Evolutionary conservation across 1,140 invertebrate genomes (phyloP).

Genomic region (Popillia japonica): DNA sequence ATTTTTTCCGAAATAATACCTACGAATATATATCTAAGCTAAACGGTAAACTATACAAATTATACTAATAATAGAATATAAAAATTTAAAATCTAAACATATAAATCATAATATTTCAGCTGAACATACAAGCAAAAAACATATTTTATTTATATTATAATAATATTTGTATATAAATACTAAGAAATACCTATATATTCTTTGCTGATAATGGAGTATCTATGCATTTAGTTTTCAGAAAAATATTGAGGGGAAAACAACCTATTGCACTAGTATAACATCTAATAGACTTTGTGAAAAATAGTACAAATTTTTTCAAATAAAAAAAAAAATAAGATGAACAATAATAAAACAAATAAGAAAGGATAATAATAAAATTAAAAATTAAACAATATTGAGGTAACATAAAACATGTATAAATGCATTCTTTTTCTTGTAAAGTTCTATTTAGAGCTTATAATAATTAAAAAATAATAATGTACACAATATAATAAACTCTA

Average conservation of each 20-base stretch:
- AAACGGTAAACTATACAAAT: slow-evolving; percentile 19
- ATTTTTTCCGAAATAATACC: not conserved
- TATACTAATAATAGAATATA: slow-evolving; percentile 29
- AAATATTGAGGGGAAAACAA: not conserved
- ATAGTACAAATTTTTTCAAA: slow-evolving; percentile 5
- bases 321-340: slow-evolving; percentile 11
- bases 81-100: slow-evolving; percentile 22
- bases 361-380: not conserved
- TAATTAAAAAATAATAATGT: slow-evolving; percentile 36
- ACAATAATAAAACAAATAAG: slow-evolving; percentile 18
- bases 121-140: slow-evolving; percentile 6
- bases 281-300: slow-evolving; percentile 36
- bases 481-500: slow-evolving; percentile 30
- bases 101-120: slow-evolving; percentile 21
- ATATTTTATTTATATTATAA: no score
- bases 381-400: slow-evolving; percentile 35
- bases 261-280: slow-evolving; percentile 39
- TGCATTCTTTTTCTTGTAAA: slow-evolving; percentile 37
- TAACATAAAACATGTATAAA: slow-evolving; percentile 43
- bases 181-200: not conserved
- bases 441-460: slow-evolving; percentile 3
- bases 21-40: not conserved
- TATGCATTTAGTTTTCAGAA: not conserved
- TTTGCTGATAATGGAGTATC: not conserved
- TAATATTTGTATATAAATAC: not conserved